Evolutionary conservation across 2,113 vertebrate genomes (phyloP), one percentile per base, ranked within the genome.

Genomic region (Pygoscelis antarcticus): DNA sequence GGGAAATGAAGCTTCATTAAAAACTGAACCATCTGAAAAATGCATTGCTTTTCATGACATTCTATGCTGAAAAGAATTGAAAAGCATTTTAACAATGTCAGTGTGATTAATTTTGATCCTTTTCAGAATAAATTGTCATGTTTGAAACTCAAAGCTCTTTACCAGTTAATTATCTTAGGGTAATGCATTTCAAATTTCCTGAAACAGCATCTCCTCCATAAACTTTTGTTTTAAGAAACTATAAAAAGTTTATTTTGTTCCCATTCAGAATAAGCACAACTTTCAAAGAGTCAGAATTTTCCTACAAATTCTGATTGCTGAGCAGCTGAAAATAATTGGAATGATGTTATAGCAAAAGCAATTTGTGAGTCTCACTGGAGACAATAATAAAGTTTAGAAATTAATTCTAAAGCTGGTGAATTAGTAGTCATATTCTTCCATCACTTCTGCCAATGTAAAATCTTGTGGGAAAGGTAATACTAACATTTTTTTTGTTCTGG

Each of bases 101-200:
- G 9, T 21, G 25, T 79, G 61, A 86, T 90, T 92, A 81, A 91
- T 84, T 89, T 93, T 76, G 36, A 87, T 65, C 13, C 30, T 84
- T 92, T 79, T 65, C 58, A 82, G 62, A 89, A 69, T 36, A 92
- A 82, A 75, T 89, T 60, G 36, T 68, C 64, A 72, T 65, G 27
- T 80, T 79, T 76, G 81, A 92, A 93, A 87, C 66, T 75, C 40
- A 95, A 81, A 75, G 74, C n/a, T 95, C 66, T 84, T 95, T 82
- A 30, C 71, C 69, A 61, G 23, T 71, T 95, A 69, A 84, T 92
- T 97, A 46, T 68, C 38, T 76, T 52, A 71, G 61, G 15, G 15
- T 52, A 90, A 84, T 54, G 54, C 52, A 65, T 84, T 92, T 92
- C n/a, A 90, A 77, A 89, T 71, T 60, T 92, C 65, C 64, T 74